Base-by-base conservation (phyloP, 2,888 invertebrate species). In the Venustoraphidia nigricollis region DNA sequence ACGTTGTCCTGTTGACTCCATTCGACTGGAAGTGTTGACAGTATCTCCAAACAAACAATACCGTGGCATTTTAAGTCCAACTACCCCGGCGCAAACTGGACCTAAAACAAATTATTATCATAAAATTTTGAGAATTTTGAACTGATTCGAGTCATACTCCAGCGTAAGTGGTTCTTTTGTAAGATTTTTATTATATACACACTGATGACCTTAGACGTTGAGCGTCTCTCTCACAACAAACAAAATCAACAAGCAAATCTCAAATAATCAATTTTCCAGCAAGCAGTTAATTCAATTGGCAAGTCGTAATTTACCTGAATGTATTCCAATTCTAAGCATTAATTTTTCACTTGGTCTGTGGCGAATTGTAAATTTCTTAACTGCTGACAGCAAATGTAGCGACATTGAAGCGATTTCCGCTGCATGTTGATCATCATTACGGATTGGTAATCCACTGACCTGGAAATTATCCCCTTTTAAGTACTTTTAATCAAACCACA, bases 371-470 rank as follows among this genome's bases (percentile, higher is more conserved):
- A 96, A 95, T 57, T 83, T 81, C 55, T 84, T 77, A 44, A 94
- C 84, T 44, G 87, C 85, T 35, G 83, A 77, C 40, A 95, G 71
- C 47, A 96, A 71, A 54, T 87, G 84, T 47, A 95, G 66, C 1
- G 93, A 92, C 92, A 95, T 93, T 9, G 90, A 83, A 10, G 92
- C 91, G 55, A 95, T 87, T 70, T 95, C 94, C 2, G 87, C 86
- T 1, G 94, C 95, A 66, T 96, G 95, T 48, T 81, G 73, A 59
- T 85, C 83, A 35, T 89, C 91, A 64, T 93, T 94, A 51, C 87
- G 77, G 48, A 90, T 78, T 0, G 95, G 95, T 38, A 95, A 70
- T 1, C 95, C 95, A 27, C 85, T 86, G 34, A 87, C 86, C 81
- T 84, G 55, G 9, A 54, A 54, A 51, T 51, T 34, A 47, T 34